Evolutionary conservation across 2,113 vertebrate species (phyloP), one percentile per base, ranked within the genome.

Genomic region (Chrysochloris asiatica): DNA sequence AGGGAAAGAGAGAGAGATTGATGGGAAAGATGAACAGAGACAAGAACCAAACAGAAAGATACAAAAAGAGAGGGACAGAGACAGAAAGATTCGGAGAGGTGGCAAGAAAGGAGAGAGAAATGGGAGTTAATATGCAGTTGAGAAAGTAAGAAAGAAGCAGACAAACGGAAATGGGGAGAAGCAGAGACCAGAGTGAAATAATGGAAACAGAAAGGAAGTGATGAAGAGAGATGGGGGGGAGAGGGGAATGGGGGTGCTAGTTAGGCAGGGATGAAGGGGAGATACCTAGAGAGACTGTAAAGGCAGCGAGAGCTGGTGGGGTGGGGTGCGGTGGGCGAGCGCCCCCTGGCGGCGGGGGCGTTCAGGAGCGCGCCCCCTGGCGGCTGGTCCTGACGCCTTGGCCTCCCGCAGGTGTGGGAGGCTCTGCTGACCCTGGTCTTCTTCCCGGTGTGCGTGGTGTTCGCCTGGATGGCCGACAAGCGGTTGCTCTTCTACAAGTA

Each of bases 401-500:
- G 13, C 91, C 59, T 2, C 83, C 94, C 71, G 47, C 95, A 96
- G 96, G 98, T 99, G 21, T 99, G 99, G 99, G 99, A 99, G 88
- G 99, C 98, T 0, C 97, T 99, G 78, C 98, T 99, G 45, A 99
- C 99, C 0, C 97, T 99, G 11, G 69, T 99, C 76, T 99, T 98
- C 98, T 99, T 99, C 97, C 99, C 99, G 0, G 97, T 99, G 4
- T 99, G 99, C 72, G 99, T 99, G 77, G 96, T 99, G 48, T 98
- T 99, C 83, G 99, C 99, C 2, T 99, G 99, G 99, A 98, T 99
- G 0, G 99, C 99, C 0, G 99, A 99, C 95, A 99, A 99, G 52
- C 96, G 99, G 0, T 98, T 99, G n/a, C 98, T 99, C 81, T 99
- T 99, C 98, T 99, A 99, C 97, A 99, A 99, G 78, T 99, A 99